Evolutionary conservation across 2,888 invertebrate species (phyloP).

Genomic region (Eugnorisma glareosa): DNA sequence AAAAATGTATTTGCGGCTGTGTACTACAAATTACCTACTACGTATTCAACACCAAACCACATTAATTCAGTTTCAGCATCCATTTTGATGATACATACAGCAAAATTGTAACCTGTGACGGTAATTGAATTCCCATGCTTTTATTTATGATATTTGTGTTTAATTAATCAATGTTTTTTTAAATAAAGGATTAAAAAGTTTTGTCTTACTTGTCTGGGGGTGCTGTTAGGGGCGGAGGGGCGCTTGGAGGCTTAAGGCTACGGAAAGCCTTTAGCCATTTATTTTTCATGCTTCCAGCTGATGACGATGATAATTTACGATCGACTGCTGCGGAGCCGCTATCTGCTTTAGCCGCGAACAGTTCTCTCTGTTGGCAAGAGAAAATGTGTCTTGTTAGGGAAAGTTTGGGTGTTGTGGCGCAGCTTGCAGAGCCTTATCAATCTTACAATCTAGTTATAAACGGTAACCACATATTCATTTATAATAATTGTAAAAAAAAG

Average conservation of each 20-base stretch:
- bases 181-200: neutral
- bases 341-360: conserved; percentile 95
- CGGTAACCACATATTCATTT: no score
- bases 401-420: neutral
- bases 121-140: conserved; percentile 58
- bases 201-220: conserved; percentile 86
- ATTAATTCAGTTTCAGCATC: conserved; percentile 53
- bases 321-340: conserved; percentile 93
- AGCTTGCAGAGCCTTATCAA: neutral
- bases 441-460: no score
- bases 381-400: conserved; percentile 18
- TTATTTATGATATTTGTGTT: conserved; percentile 51
- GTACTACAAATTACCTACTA: conserved; percentile 17
- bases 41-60: conserved; percentile 39
- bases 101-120: conserved; percentile 62
- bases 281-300: conserved; percentile 97
- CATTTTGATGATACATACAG: conserved; percentile 58
- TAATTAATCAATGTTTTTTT: conserved; percentile 39
- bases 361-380: conserved; percentile 93
- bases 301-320: conserved; percentile 96
- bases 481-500: no score
- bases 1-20: conserved; percentile 8
- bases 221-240: conserved; percentile 87
- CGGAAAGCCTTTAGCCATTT: conserved; percentile 99
- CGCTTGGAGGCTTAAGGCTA: conserved; percentile 96